Conservation (phyloP, 1,140 invertebrate species). For the Chionoecetes opilio region DNA sequence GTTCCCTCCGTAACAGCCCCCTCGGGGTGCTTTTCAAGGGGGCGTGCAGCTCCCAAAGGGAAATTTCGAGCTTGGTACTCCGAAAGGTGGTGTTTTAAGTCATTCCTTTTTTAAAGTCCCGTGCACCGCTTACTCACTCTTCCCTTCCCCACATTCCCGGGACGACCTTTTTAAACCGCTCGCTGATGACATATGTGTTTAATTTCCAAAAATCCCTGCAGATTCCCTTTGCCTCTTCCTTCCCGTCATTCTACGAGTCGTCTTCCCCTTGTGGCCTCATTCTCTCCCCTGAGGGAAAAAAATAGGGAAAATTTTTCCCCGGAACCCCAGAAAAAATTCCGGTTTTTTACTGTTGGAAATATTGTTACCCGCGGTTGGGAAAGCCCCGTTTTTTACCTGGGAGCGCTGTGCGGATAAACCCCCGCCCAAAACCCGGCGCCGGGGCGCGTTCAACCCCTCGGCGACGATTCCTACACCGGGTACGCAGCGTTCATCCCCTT, state of each 20-base stretch:
- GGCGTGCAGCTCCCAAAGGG: background rate
- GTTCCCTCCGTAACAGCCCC: background rate
- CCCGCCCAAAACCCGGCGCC: background rate
- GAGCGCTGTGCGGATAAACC: background rate
- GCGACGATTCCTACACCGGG: background rate
- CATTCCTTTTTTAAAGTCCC: background rate
- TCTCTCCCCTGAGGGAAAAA: background rate
- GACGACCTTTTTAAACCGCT: background rate
- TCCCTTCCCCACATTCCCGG: background rate
- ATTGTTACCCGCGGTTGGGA: background rate
- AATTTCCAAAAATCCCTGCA: background rate
- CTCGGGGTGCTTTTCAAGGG: constrained; percentile 48
- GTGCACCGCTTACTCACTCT: constrained; percentile 38
- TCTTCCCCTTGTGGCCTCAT: background rate
- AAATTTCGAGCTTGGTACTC: constrained; percentile 28
- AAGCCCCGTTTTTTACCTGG: background rate
- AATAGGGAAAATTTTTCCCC: background rate
- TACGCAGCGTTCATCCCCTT: background rate
- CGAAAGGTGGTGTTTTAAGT: constrained; percentile 8
- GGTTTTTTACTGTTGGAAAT: too few species aligned
- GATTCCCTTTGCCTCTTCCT: background rate
- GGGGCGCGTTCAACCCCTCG: background rate
- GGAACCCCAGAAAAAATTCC: too few species aligned
- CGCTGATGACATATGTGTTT: background rate
- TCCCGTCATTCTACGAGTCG: background rate